These are phyloP conservation scores for Eupithecia exiguata DNA, from an alignment of 2,888 invertebrate species.

Conservation along the genomic window DNA sequence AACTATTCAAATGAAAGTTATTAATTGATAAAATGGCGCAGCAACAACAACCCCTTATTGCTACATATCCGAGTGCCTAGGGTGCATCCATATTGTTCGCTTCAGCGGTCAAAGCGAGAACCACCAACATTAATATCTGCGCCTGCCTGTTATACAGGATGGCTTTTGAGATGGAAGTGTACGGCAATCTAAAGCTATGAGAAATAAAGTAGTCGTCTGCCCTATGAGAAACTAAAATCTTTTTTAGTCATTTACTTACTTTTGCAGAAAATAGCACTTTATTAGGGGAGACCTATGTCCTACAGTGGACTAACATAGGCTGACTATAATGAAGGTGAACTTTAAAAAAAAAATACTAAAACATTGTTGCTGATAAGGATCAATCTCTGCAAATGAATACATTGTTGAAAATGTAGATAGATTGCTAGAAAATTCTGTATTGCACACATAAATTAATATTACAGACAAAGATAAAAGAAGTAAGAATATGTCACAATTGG, in stretches of 20 bases:
- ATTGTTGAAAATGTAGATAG: too few species aligned
- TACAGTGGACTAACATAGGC: too few species aligned
- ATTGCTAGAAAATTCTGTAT: too few species aligned
- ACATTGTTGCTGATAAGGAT: too few species aligned
- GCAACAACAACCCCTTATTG: constrained; percentile 60
- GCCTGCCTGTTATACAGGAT: not conserved
- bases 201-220: not conserved
- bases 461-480: too few species aligned
- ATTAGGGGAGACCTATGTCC: too few species aligned
- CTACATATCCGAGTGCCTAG: constrained; percentile 48
- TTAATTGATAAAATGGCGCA: constrained; percentile 42
- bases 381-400: too few species aligned
- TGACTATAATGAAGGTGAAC: too few species aligned
- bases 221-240: not conserved
- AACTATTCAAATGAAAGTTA: constrained; percentile 25
- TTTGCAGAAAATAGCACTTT: not conserved
- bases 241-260: not conserved
- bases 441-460: too few species aligned
- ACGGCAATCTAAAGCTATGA: not conserved
- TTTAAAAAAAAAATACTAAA: too few species aligned
- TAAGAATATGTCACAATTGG: too few species aligned
- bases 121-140: constrained; percentile 54
- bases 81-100: constrained; percentile 71
- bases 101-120: constrained; percentile 67
- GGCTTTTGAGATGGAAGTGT: not conserved